Evolutionary conservation across 2,888 invertebrate species (phyloP).

Genomic region (Microplitis deprimator): DNA sequence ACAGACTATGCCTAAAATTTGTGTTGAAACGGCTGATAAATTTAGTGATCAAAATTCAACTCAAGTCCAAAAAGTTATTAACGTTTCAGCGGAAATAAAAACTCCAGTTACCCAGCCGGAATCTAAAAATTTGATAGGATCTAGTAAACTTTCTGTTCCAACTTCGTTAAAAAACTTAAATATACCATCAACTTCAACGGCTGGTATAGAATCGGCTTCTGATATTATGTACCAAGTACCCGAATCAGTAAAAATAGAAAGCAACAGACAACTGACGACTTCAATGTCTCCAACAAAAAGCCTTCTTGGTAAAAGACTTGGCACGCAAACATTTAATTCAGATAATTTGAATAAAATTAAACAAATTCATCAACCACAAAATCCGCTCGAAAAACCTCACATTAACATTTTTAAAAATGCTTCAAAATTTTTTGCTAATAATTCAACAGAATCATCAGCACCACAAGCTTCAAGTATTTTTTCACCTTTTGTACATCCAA

Average conservation of each 20-base stretch:
- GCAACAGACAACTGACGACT: slow-evolving; percentile 27
- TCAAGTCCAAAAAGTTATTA: background rate
- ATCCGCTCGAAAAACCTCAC: background rate
- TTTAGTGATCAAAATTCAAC: slow-evolving; percentile 31
- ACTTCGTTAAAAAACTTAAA: background rate
- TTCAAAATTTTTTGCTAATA: background rate
- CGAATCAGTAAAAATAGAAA: background rate
- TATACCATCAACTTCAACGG: background rate
- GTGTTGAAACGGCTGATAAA: slow-evolving; percentile 38
- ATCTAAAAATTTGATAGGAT: background rate
- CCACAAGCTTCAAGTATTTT: background rate
- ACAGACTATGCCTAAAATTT: slow-evolving; percentile 50
- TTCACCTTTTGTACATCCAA: slow-evolving; percentile 3
- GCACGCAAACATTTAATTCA: slow-evolving; percentile 7
- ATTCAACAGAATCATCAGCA: background rate
- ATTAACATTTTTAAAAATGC: background rate
- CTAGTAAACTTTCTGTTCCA: background rate
- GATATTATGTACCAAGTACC: background rate
- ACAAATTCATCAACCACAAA: slow-evolving; percentile 20
- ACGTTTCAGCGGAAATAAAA: background rate
- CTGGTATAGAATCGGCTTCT: background rate
- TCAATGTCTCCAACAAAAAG: slow-evolving; percentile 51
- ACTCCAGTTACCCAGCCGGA: background rate
- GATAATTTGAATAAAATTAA: slow-evolving; percentile 27
- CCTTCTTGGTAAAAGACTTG: slow-evolving; percentile 30